A percentile compares a stretch with the other conserved stretches of the same genome.
phyloP scores from a whole-genome alignment of 2,113 vertebrate genomes.

The Paralichthys olivaceus region DNA sequence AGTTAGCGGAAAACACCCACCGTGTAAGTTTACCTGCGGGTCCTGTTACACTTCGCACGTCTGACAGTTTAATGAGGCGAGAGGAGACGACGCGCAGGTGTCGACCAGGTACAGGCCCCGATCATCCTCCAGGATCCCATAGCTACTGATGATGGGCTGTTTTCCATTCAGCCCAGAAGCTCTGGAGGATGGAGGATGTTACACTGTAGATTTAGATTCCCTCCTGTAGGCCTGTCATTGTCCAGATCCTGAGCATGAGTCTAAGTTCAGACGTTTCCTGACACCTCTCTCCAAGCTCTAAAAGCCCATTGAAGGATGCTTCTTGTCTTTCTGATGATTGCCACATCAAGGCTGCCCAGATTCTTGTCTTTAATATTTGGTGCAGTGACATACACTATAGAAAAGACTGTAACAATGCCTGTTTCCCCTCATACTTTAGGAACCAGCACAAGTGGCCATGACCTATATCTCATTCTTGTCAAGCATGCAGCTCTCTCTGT shows the following conservation, averaged over 20 bases:
- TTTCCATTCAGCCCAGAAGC: slow-evolving; percentile 19
- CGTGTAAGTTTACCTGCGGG: slow-evolving; percentile 81
- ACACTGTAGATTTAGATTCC: background rate
- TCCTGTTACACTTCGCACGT: slow-evolving; percentile 56
- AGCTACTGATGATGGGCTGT: slow-evolving; percentile 10
- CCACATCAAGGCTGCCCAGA: background rate
- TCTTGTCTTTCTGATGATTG: background rate
- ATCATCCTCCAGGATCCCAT: slow-evolving; percentile 25
- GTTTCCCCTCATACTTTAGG: slow-evolving; percentile 2
- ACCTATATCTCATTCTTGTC: slow-evolving; percentile 29
- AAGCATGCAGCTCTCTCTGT: slow-evolving; percentile 5
- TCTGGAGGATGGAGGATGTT: background rate
- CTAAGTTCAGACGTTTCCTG: background rate
- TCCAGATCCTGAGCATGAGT: too few relatives aligned
- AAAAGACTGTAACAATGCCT: slow-evolving; percentile 13
- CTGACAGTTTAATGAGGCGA: slow-evolving; percentile 23
- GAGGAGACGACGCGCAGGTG: slow-evolving; percentile 65
- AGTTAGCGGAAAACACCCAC: slow-evolving; percentile 88
- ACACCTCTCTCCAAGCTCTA: background rate
- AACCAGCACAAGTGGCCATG: slow-evolving; percentile 14
- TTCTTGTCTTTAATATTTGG: slow-evolving; percentile 7
- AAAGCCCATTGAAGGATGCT: background rate
- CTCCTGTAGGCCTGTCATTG: background rate
- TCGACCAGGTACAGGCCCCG: slow-evolving; percentile 59
- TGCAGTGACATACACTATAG: slow-evolving; percentile 18